phyloP scores from a whole-genome alignment of 1,140 invertebrate species.

The Papilio polyxenes region DNA sequence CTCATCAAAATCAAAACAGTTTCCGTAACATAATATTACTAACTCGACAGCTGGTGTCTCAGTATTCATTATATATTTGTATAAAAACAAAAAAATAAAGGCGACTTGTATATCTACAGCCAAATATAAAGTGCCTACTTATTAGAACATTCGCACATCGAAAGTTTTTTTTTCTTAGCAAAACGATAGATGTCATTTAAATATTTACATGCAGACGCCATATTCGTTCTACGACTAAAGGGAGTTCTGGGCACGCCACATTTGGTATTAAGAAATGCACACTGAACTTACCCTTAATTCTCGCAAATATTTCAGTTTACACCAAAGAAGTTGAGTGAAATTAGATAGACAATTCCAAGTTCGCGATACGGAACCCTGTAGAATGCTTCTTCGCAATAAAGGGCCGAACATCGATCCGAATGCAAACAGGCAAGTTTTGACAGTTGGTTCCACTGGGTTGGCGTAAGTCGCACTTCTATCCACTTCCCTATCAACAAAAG shows the following conservation, averaged over 20 bases:
- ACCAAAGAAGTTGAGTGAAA: constrained; percentile 81
- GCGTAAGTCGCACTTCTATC: constrained; percentile 54
- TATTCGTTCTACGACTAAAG: constrained; percentile 72
- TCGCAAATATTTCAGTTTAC: constrained; percentile 81
- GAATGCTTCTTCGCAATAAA: constrained; percentile 81
- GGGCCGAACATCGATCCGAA: constrained; percentile 84
- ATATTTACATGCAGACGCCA: constrained; percentile 80
- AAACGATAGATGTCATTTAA: constrained; percentile 66
- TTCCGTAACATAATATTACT: constrained; percentile 29
- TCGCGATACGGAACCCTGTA: constrained; percentile 82
- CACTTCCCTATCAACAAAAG: constrained; percentile 48
- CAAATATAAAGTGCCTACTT: constrained; percentile 29
- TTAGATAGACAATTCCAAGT: constrained; percentile 83
- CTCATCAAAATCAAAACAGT: constrained; percentile 31
- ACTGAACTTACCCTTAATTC: constrained; percentile 80
- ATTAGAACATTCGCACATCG: constrained; percentile 18
- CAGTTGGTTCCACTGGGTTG: constrained; percentile 65
- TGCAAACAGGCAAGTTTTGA: constrained; percentile 68
- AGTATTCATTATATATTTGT: constrained; percentile 26
- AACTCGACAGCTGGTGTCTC: constrained; percentile 36
- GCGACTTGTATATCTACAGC: background rate
- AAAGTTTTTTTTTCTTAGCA: constrained; percentile 35
- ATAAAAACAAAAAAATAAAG: constrained; percentile 16
- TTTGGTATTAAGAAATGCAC: constrained; percentile 51
- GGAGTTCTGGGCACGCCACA: constrained; percentile 64